Conservation (phyloP, 2,888 invertebrate species). For the Siphlonurus alternatus region DNA sequence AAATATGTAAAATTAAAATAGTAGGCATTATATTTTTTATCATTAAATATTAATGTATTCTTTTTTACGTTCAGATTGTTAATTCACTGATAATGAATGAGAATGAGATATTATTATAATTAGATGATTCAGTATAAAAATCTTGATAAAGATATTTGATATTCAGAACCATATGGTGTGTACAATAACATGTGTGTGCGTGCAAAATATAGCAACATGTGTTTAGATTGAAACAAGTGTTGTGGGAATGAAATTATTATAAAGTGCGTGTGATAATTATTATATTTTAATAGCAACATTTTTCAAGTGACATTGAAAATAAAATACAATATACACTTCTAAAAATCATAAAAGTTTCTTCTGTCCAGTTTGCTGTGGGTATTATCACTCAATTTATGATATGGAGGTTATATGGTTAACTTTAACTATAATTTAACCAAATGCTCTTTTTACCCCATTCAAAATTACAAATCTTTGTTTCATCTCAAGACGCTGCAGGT, state of each 20-base stretch:
- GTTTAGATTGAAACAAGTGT: neutral
- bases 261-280: too few species aligned
- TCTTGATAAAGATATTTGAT: neutral
- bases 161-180: neutral
- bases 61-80: neutral
- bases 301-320: too few species aligned
- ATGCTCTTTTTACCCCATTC: too few species aligned
- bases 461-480: too few species aligned
- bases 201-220: neutral
- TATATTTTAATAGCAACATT: too few species aligned
- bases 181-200: neutral
- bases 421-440: too few species aligned
- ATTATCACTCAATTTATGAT: too few species aligned
- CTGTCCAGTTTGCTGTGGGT: too few species aligned
- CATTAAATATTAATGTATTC: neutral
- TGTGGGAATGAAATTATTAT: neutral
- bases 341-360: too few species aligned
- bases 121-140: neutral
- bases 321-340: too few species aligned
- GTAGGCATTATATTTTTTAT: neutral
- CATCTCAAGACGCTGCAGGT: too few species aligned
- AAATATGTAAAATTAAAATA: neutral
- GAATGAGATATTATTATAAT: neutral
- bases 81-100: neutral
- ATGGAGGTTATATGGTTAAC: too few species aligned